Evolutionary conservation across 1,140 invertebrate species (phyloP).

Genomic region (Tetramorium alpestre): DNA sequence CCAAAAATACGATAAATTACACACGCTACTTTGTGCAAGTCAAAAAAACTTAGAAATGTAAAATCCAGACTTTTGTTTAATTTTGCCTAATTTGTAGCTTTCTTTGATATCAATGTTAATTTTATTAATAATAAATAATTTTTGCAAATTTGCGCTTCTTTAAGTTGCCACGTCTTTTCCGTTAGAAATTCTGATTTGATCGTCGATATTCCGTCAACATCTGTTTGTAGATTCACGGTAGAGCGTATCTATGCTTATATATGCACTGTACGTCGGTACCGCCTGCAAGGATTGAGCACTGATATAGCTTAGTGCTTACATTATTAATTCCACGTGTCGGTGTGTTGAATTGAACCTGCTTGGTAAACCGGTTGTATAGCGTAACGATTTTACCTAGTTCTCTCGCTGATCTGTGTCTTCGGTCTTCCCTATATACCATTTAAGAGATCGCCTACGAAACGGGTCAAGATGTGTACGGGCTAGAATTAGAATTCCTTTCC

Average conservation of each 20-base stretch:
- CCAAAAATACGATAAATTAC: background rate
- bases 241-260: constrained; percentile 59
- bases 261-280: constrained; percentile 51
- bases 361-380: constrained; percentile 31
- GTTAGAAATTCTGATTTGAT: constrained; percentile 52
- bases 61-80: background rate
- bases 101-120: background rate
- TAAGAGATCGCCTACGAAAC: constrained; percentile 28
- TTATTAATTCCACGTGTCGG: constrained; percentile 65
- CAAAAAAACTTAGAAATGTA: background rate
- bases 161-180: constrained; percentile 4
- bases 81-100: background rate
- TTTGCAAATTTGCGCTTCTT: background rate
- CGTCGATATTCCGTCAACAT: constrained; percentile 52
- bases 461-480: constrained; percentile 30
- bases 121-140: background rate
- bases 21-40: background rate
- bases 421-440: constrained; percentile 25
- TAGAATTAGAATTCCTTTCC: constrained; percentile 47
- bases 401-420: constrained; percentile 31
- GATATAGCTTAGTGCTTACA: constrained; percentile 55
- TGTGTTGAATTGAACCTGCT: constrained; percentile 54
- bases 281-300: constrained; percentile 52
- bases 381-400: constrained; percentile 57
- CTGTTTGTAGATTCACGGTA: constrained; percentile 64